Evolutionary conservation across 1,140 invertebrate genomes (phyloP), one percentile per base, ranked within the genome.

Genomic region (Caenorhabditis briggsae): DNA sequence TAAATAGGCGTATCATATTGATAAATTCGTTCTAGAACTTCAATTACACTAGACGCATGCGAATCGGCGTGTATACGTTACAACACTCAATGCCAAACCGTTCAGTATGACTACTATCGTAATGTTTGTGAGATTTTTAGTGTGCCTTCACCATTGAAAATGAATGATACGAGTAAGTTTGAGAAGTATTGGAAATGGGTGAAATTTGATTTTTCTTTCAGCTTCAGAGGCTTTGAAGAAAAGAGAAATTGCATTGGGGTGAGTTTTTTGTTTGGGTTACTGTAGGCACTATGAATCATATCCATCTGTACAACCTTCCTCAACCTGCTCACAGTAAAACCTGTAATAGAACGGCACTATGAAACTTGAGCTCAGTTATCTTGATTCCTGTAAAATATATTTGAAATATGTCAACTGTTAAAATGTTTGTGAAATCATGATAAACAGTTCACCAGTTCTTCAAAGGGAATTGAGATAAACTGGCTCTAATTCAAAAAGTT

Each of bases 91-190:
- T 78, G 70, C 3, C 70, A 78, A 53, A 78, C 70, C 23, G 53
- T 78, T 50, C 70, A 78, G 23, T 78, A 78, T 23, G 70, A 78
- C 14, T 78, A 78, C 50, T 78, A 78, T 41, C 43, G 46, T 2
- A 78, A 78, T 14, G 23, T 78, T 50, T 78, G 70, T 78, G 70
- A 78, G 41, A 78, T 78, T 18, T 78, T 78, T n/a, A 53, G 14
- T 23, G 46, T 78, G 18, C 70, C 70, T 20, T 78, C 70, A 5
- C 70, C 70, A 53, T 50, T 78, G 20, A 48, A 50, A 78, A 50
- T 23, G 43, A 78, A 78, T 23, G 16, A 14, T 50, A 78, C 70
- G 14, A 78, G 65, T 74, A 9, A 48, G 65, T 74, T 33, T 33
- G 3, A 25, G 16, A n/a, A 9, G 8, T n/a, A 5, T 20, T 9